Percentiles rank a stretch among this genome's conserved stretches.
Evolutionary conservation across 2,797 vertebrate species (phyloP).

Genomic region (Peromyscus aztecus): DNA sequence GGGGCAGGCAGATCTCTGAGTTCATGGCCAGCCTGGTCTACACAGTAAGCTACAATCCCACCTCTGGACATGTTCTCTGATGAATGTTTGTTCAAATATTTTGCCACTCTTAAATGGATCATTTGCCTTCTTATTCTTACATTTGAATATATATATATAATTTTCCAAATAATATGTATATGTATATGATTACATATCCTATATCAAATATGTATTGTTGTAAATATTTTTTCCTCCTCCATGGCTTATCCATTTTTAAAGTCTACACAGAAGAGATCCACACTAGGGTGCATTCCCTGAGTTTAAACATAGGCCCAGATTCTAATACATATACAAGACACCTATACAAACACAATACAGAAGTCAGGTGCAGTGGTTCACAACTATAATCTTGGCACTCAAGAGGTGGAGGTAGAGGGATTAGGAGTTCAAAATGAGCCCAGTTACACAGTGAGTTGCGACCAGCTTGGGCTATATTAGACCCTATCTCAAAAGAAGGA

Average conservation of each 20-base stretch:
- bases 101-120: neutral
- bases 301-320: neutral
- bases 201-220: constrained; percentile 4
- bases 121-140: constrained; percentile 25
- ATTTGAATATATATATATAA: constrained; percentile 5
- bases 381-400: neutral
- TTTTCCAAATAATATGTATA: neutral
- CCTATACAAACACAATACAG: neutral
- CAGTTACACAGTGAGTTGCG: neutral
- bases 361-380: neutral
- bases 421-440: neutral
- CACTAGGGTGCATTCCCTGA: neutral
- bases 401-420: neutral
- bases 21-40: neutral
- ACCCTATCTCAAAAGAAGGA: neutral
- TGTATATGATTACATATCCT: neutral
- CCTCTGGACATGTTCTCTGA: neutral
- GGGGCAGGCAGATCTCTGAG: neutral
- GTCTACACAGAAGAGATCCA: neutral
- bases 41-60: neutral
- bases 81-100: neutral
- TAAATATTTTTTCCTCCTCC: constrained; percentile 30
- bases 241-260: neutral
- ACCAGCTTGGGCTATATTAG: neutral
- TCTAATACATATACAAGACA: neutral